A percentile compares a stretch with the other conserved stretches of the same genome.
phyloP scores from a whole-genome alignment of 2,888 invertebrate genomes.

The Capitulum mitella region DNA sequence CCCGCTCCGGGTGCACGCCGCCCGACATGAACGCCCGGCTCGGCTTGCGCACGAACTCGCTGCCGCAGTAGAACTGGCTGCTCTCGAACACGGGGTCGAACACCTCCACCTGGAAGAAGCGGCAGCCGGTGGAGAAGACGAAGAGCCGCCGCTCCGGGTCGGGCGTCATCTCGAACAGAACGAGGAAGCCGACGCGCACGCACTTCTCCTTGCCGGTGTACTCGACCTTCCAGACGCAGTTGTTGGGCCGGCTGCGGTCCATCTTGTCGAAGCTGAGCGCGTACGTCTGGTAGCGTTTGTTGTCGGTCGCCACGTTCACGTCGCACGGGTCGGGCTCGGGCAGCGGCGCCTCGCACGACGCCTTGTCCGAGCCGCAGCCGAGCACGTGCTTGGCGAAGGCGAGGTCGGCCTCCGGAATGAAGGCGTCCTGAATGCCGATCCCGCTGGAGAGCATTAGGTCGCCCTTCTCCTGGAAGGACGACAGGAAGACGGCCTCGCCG shows the following conservation, averaged over 20 bases:
- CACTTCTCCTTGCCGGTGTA: conserved; percentile 17
- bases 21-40: not conserved
- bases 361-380: not conserved
- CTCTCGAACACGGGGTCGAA: conserved; percentile 12
- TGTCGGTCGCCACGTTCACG: not conserved
- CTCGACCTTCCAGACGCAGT: conserved; percentile 4
- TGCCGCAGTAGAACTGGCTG: conserved; percentile 17
- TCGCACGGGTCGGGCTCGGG: conserved; percentile 3
- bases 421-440: conserved; percentile 2
- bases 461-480: not conserved
- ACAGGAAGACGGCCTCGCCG: conserved; percentile 13
- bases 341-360: not conserved
- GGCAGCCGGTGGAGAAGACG: conserved; percentile 13
- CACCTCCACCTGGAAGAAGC: conserved; percentile 17
- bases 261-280: not conserved
- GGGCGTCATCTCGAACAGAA: not conserved
- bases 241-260: conserved; percentile 15
- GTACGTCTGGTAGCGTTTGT: not conserved
- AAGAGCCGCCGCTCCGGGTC: not conserved
- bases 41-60: conserved; percentile 6
- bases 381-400: not conserved
- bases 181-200: not conserved
- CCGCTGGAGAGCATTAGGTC: not conserved
- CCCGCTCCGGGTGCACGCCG: not conserved
- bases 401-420: not conserved